Percentiles rank a stretch among this genome's conserved stretches.
phyloP scores from a whole-genome alignment of 2,113 vertebrate species.

The Amazona guildingii region DNA sequence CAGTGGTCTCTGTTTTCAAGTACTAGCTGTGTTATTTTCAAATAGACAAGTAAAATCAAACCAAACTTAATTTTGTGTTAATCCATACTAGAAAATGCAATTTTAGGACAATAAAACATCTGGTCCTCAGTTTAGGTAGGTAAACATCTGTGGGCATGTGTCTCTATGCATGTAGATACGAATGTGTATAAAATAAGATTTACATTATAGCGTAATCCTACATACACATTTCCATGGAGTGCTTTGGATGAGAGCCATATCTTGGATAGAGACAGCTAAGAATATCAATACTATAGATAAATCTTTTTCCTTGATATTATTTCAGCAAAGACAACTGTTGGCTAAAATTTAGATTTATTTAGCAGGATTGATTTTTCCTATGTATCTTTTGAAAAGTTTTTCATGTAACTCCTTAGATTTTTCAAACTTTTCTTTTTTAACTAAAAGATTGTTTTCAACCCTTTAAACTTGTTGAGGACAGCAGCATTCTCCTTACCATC shows the following conservation, averaged over 20 bases:
- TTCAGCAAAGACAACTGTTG: constrained; percentile 8
- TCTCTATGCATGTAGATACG: not conserved
- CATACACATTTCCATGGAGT: not conserved
- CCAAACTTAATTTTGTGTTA: not conserved
- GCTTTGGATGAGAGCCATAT: not conserved
- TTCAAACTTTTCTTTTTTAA: not conserved
- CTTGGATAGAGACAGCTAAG: not conserved
- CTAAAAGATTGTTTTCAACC: constrained; percentile 1
- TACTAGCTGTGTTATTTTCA: not conserved
- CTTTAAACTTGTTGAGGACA: constrained; percentile 25
- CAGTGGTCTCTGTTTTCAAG: not conserved
- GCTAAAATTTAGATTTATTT: constrained; percentile 16
- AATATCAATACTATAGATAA: not conserved
- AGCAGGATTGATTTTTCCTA: constrained; percentile 19
- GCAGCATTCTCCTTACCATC: not conserved
- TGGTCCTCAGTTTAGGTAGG: not conserved
- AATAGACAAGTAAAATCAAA: not conserved
- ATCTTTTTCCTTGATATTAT: not conserved
- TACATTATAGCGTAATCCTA: not conserved
- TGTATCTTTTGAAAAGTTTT: constrained; percentile 1
- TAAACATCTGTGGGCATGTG: not conserved
- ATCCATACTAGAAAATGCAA: not conserved
- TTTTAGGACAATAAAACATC: not conserved
- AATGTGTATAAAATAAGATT: not conserved
- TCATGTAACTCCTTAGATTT: not conserved